Percentiles rank a stretch among this genome's conserved stretches.
Evolutionary conservation across 2,113 vertebrate species (phyloP).

Genomic region (Nansenia antarctica): DNA sequence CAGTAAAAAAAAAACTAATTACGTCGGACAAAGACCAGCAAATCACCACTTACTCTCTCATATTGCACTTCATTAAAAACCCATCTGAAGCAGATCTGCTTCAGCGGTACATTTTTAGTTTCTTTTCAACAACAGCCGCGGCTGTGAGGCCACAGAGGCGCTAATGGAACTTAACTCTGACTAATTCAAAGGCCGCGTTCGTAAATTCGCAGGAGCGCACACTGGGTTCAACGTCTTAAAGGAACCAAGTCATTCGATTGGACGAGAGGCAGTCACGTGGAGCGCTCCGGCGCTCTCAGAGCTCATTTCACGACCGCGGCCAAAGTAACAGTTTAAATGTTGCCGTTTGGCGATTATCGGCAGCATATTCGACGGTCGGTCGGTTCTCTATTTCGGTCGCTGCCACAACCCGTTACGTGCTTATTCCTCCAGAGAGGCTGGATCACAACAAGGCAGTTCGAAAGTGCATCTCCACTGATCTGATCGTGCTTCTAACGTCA

Average conservation of each 20-base stretch:
- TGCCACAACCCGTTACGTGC: constrained; percentile 14
- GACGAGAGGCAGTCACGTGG: too few species aligned
- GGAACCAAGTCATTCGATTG: too few species aligned
- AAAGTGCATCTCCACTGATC: constrained; percentile 66
- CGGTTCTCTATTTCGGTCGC: too few species aligned
- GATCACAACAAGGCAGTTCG: constrained; percentile 28
- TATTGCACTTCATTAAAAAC: constrained; percentile 62
- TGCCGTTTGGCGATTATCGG: constrained; percentile 33
- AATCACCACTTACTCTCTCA: constrained; percentile 30
- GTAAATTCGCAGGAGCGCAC: too few species aligned
- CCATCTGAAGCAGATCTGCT: constrained; percentile 1
- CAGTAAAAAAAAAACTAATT: constrained; percentile 23
- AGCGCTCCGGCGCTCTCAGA: too few species aligned
- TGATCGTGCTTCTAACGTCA: constrained; percentile 37
- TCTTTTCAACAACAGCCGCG: constrained; percentile 8
- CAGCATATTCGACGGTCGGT: constrained; percentile 9
- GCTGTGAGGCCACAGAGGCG: constrained; percentile 10
- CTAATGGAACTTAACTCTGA: too few species aligned
- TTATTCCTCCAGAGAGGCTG: constrained; percentile 13
- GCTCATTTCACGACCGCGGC: too few species aligned
- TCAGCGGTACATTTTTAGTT: too few species aligned
- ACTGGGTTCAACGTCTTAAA: too few species aligned
- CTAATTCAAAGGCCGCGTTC: too few species aligned
- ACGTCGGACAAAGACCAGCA: constrained; percentile 31
- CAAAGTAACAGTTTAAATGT: constrained; percentile 19